These are phyloP conservation scores for Plusia festucae DNA, from an alignment of 2,888 invertebrate genomes.

Conservation along the genomic window DNA sequence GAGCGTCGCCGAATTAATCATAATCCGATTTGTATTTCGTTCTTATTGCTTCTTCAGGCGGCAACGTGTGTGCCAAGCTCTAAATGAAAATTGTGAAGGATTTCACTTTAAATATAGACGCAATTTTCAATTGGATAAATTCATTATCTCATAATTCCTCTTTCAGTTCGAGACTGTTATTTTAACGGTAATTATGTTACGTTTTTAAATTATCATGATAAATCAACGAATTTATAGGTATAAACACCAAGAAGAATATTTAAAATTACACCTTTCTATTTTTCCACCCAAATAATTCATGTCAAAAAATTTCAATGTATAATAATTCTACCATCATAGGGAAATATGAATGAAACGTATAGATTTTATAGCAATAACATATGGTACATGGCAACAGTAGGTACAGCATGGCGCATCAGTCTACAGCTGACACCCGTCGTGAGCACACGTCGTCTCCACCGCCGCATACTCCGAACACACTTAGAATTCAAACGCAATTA, in stretches of 20 bases:
- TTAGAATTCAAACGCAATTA: background rate
- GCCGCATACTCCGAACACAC: too few species aligned
- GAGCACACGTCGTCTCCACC: background rate
- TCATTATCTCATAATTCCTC: too few species aligned
- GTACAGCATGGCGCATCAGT: background rate
- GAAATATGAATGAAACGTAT: too few species aligned
- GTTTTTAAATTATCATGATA: too few species aligned
- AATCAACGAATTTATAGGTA: too few species aligned
- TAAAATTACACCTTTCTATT: background rate
- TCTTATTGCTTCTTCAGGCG: conserved; percentile 27
- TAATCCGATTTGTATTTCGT: conserved; percentile 43
- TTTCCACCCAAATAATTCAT: too few species aligned
- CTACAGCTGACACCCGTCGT: background rate
- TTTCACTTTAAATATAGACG: background rate
- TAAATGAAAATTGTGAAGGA: background rate
- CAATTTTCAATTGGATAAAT: background rate
- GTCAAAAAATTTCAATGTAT: too few species aligned
- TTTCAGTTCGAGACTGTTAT: too few species aligned
- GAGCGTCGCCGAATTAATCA: conserved; percentile 41
- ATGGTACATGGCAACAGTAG: background rate
- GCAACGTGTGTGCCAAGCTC: conserved; percentile 2
- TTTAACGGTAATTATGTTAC: too few species aligned
- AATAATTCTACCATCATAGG: too few species aligned
- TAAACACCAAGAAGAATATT: too few species aligned
- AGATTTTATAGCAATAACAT: background rate